These are phyloP conservation scores for Ganaspis sp. DNA, from an alignment of 1,140 invertebrate species.

Conservation along the genomic window DNA sequence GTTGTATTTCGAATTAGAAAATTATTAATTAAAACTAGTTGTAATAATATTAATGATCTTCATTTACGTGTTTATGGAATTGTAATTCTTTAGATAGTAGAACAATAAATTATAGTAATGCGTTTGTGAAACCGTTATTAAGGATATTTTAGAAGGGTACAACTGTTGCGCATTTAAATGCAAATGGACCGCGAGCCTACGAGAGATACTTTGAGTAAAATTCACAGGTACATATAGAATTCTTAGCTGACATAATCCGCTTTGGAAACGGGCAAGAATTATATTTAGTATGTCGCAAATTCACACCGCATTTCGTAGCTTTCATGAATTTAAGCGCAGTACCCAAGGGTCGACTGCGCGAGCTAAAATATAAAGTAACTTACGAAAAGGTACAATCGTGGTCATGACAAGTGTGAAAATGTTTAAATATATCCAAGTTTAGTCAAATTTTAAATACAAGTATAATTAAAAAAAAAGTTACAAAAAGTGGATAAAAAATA, in stretches of 20 bases:
- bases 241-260: conserved; percentile 59
- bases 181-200: background rate
- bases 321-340: conserved; percentile 35
- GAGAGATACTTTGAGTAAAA: background rate
- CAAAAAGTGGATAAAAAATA: no score
- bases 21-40: no score
- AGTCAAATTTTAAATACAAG: background rate
- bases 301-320: conserved; percentile 48
- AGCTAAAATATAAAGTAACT: background rate
- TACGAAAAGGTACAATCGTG: background rate
- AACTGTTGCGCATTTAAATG: background rate
- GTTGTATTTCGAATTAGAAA: no score
- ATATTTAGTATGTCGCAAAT: conserved; percentile 67
- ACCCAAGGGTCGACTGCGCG: conserved; percentile 2
- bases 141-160: background rate
- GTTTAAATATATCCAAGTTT: background rate
- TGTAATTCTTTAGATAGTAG: no score
- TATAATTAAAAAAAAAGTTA: background rate
- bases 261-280: conserved; percentile 66
- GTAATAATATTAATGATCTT: no score
- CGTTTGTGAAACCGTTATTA: background rate
- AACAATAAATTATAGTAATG: no score
- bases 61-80: no score
- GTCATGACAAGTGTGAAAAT: background rate
- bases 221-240: background rate